Conservation (phyloP, 2,113 vertebrate species). For the Acanthochromis polyacanthus region DNA sequence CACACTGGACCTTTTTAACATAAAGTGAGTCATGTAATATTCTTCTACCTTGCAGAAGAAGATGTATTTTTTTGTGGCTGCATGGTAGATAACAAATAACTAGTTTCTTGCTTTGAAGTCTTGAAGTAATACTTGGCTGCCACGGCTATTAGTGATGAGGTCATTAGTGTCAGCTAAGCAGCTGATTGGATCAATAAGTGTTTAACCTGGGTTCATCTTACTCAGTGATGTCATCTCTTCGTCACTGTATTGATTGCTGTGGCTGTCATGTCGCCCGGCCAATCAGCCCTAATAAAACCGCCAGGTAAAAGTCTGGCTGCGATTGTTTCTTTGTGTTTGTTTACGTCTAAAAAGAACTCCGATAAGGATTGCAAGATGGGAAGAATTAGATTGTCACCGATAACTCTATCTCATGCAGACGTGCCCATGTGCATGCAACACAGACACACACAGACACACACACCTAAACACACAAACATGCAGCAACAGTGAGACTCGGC, state of each 20-base stretch:
- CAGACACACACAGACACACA: conserved; percentile 23
- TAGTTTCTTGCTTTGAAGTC: conserved; percentile 7
- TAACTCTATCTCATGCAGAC: conserved; percentile 30
- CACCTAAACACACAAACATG: conserved; percentile 6
- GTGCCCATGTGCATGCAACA: neutral
- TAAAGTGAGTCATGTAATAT: neutral
- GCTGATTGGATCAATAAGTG: conserved; percentile 61
- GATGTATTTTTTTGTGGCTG: conserved; percentile 3
- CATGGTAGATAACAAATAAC: neutral
- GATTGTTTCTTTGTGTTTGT: conserved; percentile 15
- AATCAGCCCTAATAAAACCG: conserved; percentile 56
- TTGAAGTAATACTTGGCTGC: neutral
- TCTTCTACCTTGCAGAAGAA: conserved; percentile 16
- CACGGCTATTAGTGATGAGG: conserved; percentile 34
- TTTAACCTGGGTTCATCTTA: conserved; percentile 57
- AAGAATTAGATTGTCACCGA: conserved; percentile 49
- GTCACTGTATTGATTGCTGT: conserved; percentile 50
- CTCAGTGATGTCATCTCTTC: conserved; percentile 65
- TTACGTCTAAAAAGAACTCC: conserved; percentile 30
- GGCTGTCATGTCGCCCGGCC: conserved; percentile 13
- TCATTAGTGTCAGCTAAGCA: conserved; percentile 44
- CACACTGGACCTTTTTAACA: neutral
- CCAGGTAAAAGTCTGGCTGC: conserved; percentile 11
- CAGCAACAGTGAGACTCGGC: conserved; percentile 27
- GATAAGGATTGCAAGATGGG: conserved; percentile 30